A percentile compares a stretch with the other conserved stretches of the same genome.
These are phyloP conservation scores for Odocoileus virginianus DNA, from an alignment of 2,113 vertebrate species.

Conservation along the genomic window DNA sequence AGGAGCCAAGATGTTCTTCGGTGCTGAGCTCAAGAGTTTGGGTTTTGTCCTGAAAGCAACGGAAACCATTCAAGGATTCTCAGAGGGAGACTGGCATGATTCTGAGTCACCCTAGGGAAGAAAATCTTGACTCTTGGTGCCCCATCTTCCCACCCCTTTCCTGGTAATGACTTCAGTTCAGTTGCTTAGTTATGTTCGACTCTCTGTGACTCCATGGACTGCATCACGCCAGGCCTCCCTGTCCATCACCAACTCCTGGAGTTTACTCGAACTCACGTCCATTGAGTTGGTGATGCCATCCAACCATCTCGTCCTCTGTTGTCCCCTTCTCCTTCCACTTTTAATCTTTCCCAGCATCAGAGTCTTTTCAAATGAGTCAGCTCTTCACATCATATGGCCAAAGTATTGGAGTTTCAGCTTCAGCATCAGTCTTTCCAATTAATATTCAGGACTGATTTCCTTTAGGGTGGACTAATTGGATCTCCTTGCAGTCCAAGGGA, in stretches of 20 bases:
- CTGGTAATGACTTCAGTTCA: neutral
- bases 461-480: neutral
- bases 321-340: neutral
- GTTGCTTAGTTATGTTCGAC: neutral
- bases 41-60: neutral
- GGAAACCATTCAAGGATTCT: neutral
- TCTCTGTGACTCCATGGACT: neutral
- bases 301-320: neutral
- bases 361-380: neutral
- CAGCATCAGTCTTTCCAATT: neutral
- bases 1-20: too few species aligned
- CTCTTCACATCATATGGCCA: neutral
- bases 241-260: neutral
- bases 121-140: neutral
- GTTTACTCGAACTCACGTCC: neutral
- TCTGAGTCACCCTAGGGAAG: neutral
- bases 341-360: neutral
- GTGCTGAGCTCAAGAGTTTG: neutral
- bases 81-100: neutral
- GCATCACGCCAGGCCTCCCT: neutral
- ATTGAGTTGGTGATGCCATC: neutral
- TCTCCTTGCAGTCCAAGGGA: neutral
- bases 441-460: neutral
- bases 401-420: neutral
- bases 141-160: neutral